A percentile compares a stretch with the other conserved stretches of the same genome.
Evolutionary conservation across 1,140 invertebrate genomes (phyloP).

Genomic region (Acyrthosiphon pisum): DNA sequence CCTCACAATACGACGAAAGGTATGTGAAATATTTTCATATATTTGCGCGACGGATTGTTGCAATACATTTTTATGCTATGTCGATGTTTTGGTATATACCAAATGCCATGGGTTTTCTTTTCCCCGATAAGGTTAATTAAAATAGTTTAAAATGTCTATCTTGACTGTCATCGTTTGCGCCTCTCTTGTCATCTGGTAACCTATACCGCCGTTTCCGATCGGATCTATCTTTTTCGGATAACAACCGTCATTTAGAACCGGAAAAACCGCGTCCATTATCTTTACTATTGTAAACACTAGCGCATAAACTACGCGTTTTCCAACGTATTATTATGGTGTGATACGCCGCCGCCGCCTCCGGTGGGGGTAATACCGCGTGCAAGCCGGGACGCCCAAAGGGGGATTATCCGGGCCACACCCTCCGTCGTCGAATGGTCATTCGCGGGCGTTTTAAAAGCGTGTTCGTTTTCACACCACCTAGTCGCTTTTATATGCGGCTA

Average conservation of each 20-base stretch:
- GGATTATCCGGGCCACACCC: conserved; percentile 54
- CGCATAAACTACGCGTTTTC: not conserved
- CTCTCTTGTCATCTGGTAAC: not conserved
- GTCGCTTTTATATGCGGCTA: not conserved
- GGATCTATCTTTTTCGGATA: not conserved
- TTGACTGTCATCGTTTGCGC: not conserved
- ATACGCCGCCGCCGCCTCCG: not conserved
- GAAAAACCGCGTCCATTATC: not conserved
- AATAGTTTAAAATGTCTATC: not conserved
- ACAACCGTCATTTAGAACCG: not conserved
- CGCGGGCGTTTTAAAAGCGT: conserved; percentile 43
- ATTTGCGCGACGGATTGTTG: not conserved
- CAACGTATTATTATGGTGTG: not conserved
- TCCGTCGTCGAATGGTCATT: conserved; percentile 50
- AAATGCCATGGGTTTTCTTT: not conserved
- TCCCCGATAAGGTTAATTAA: not conserved
- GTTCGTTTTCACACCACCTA: conserved; percentile 51
- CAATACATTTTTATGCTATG: not conserved
- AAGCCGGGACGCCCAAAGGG: conserved; percentile 37
- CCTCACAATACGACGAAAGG: not conserved
- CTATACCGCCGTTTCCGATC: not conserved
- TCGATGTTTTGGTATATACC: not conserved
- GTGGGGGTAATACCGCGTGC: conserved; percentile 27
- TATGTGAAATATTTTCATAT: not conserved
- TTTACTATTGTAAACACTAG: not conserved